These are phyloP conservation scores for Conops quadrifasciatus DNA, from an alignment of 2,888 invertebrate species.

Conservation along the genomic window DNA sequence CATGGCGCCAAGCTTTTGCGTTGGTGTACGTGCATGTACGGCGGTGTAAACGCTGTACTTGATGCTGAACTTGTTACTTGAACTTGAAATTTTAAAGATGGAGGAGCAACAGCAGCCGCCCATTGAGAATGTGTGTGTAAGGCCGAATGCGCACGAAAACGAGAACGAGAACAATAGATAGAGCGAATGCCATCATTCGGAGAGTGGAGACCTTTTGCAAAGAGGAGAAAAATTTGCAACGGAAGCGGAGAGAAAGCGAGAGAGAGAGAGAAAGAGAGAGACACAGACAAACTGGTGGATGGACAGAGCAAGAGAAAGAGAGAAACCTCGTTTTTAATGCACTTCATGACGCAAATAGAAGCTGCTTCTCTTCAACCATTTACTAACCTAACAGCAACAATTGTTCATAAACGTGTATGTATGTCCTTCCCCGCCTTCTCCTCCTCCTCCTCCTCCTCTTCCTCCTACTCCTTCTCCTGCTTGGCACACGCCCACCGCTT, in stretches of 20 bases:
- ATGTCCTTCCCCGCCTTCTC: neutral
- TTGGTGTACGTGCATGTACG: neutral
- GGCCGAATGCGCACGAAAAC: neutral
- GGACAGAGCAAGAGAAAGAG: neutral
- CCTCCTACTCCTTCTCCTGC: neutral
- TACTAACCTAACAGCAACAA: neutral
- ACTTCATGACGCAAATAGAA: slow-evolving; percentile 6
- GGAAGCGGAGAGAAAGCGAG: no score
- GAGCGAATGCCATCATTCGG: neutral
- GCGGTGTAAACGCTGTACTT: neutral
- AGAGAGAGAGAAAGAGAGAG: slow-evolving; percentile 13
- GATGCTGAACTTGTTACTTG: slow-evolving; percentile 32
- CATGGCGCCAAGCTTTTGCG: slow-evolving; percentile 12
- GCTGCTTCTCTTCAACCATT: neutral
- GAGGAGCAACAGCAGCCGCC: neutral
- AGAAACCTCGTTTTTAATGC: neutral
- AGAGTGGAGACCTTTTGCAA: neutral
- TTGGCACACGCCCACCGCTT: no score
- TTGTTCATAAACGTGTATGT: neutral
- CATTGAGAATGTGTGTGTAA: neutral
- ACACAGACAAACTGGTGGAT: neutral
- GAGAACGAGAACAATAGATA: neutral
- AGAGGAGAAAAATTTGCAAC: neutral
- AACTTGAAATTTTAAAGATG: slow-evolving; percentile 26
- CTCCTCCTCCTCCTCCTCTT: neutral